These are phyloP conservation scores for Lemur catta DNA, from an alignment of 2,797 vertebrate genomes.

Conservation along the genomic window DNA sequence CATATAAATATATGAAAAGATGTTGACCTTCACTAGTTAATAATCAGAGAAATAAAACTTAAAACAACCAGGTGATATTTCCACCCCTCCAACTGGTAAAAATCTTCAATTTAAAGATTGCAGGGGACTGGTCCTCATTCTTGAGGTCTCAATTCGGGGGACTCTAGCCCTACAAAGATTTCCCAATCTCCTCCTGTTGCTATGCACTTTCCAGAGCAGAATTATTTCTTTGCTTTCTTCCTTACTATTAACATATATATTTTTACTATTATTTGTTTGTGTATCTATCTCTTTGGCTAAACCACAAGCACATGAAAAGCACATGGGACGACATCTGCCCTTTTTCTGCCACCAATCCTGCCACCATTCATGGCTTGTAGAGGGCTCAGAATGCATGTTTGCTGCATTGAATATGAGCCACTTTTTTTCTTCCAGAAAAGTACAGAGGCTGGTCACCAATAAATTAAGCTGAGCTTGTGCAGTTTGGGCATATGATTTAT, in stretches of 20 bases:
- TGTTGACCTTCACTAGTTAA: neutral
- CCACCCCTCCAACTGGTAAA: neutral
- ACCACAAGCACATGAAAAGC: neutral
- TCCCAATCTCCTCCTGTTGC: neutral
- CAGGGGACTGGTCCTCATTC: neutral
- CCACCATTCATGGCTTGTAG: neutral
- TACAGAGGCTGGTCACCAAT: neutral
- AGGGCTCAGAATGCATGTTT: neutral
- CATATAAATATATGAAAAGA: neutral
- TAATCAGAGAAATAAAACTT: neutral
- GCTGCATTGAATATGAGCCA: neutral
- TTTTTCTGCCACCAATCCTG: neutral
- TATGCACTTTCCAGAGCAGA: neutral
- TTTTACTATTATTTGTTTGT: neutral
- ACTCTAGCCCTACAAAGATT: neutral
- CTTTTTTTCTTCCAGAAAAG: neutral
- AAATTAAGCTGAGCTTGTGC: neutral
- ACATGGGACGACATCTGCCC: neutral
- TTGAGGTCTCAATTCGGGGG: neutral
- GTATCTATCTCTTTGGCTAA: neutral
- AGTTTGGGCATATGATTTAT: neutral
- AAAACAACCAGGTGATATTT: neutral
- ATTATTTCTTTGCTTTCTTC: neutral
- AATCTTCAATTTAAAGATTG: neutral
- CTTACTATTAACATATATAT: neutral